phyloP scores from a whole-genome alignment of 2,797 vertebrate species.

The Eurystomus glaucurus region DNA sequence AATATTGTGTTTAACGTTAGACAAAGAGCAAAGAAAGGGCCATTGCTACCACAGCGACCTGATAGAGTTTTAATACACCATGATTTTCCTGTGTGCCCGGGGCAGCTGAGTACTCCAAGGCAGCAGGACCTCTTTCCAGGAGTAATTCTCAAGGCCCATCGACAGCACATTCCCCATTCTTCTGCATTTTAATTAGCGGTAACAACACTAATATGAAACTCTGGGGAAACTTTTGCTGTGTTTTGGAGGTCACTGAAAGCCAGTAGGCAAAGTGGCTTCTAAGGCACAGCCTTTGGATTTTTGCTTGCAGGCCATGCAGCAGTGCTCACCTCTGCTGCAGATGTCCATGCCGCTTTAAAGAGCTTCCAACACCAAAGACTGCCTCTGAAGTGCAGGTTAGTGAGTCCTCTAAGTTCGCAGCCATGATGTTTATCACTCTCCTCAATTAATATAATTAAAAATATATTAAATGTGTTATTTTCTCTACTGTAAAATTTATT shows the following conservation, averaged over 20 bases:
- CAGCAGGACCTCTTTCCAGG: not conserved
- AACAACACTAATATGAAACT: not conserved
- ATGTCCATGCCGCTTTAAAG: not conserved
- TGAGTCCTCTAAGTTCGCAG: not conserved
- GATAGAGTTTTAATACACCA: not conserved
- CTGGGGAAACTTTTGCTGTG: not conserved
- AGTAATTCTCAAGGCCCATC: not conserved
- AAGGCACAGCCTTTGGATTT: not conserved
- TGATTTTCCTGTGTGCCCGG: rapidly evolving
- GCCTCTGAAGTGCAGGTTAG: not conserved
- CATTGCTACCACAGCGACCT: rapidly evolving
- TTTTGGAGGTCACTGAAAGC: not conserved
- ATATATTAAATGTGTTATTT: not conserved
- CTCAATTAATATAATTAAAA: not conserved
- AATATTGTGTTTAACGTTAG: not conserved
- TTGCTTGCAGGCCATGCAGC: not conserved
- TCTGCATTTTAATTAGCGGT: not conserved
- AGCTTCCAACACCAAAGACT: not conserved
- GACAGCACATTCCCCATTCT: not conserved
- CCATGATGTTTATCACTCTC: not conserved
- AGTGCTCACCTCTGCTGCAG: not conserved
- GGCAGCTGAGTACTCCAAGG: not conserved
- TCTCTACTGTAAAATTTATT: not conserved
- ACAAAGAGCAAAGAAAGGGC: not conserved
- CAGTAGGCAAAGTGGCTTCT: not conserved